Evolutionary conservation across 2,797 vertebrate genomes (phyloP).

Genomic region (Malurus splendens): DNA sequence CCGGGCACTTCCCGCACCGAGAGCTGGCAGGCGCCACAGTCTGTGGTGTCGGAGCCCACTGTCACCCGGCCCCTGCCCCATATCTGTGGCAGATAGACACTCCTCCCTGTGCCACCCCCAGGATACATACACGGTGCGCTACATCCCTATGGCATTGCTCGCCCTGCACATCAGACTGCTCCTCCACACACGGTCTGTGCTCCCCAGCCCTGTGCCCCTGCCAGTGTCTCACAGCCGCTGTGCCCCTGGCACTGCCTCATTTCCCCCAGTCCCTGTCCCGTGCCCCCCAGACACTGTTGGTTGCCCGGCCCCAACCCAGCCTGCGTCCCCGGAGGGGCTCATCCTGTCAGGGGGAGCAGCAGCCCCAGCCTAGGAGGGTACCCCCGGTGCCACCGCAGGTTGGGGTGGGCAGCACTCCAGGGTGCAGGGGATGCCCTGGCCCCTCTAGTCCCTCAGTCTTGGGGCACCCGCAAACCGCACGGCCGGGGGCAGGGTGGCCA

Average conservation of each 20-base stretch:
- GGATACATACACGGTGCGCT: neutral
- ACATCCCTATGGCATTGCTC: neutral
- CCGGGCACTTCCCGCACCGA: neutral
- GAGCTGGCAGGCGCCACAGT: neutral
- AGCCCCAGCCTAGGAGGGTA: neutral
- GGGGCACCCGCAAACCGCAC: neutral
- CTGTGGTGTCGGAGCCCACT: fast-evolving
- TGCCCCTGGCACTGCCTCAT: neutral
- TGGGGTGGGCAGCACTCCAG: neutral
- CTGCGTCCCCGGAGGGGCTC: neutral
- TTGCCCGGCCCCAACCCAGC: neutral
- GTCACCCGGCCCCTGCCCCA: fast-evolving
- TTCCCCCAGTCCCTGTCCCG: neutral
- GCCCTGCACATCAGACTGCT: neutral
- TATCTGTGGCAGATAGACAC: neutral
- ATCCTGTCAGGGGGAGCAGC: neutral
- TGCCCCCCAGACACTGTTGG: neutral
- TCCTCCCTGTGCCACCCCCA: neutral
- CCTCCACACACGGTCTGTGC: neutral
- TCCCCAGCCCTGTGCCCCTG: neutral
- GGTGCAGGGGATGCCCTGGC: too few relatives aligned
- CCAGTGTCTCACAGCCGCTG: too few relatives aligned
- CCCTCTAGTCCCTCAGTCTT: neutral
- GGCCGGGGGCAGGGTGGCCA: neutral
- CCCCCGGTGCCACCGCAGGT: neutral